Conservation (phyloP, 2,888 invertebrate species). For the Pammene aurita region DNA sequence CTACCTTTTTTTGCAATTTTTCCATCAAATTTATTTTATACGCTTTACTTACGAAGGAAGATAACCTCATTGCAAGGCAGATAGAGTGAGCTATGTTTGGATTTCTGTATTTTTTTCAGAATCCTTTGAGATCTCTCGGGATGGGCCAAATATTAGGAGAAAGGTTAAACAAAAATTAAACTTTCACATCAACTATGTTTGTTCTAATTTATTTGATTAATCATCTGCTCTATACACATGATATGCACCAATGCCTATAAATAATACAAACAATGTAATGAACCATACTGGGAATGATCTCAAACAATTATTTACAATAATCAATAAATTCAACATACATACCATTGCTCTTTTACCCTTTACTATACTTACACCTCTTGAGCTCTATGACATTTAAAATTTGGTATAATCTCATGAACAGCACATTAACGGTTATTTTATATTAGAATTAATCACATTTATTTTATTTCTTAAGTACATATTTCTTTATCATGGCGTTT, state of each 20-base stretch:
- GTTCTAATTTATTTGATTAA: constrained; percentile 83
- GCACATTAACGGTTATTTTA: constrained; percentile 18
- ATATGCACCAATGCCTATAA: constrained; percentile 84
- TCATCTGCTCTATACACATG: constrained; percentile 83
- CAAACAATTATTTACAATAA: constrained; percentile 68
- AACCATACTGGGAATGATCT: constrained; percentile 67
- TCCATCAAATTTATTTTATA: no score
- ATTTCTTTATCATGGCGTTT: constrained; percentile 4
- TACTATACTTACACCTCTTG: constrained; percentile 60
- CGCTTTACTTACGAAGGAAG: no score
- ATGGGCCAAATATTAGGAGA: background rate
- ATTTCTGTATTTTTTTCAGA: no score
- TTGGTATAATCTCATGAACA: constrained; percentile 31
- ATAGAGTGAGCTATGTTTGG: no score
- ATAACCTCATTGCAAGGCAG: no score
- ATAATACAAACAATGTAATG: constrained; percentile 78
- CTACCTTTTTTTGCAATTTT: no score
- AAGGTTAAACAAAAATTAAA: constrained; percentile 57
- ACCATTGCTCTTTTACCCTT: constrained; percentile 63
- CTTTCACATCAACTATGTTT: constrained; percentile 66
- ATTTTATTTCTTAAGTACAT: constrained; percentile 8
- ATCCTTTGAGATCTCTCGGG: no score
- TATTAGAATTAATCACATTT: constrained; percentile 27
- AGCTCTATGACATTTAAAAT: constrained; percentile 55
- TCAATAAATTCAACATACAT: constrained; percentile 56